These are phyloP conservation scores for Montipora cactus DNA, from an alignment of 64 coral and sea anemone genomes.

Conservation along the genomic window DNA sequence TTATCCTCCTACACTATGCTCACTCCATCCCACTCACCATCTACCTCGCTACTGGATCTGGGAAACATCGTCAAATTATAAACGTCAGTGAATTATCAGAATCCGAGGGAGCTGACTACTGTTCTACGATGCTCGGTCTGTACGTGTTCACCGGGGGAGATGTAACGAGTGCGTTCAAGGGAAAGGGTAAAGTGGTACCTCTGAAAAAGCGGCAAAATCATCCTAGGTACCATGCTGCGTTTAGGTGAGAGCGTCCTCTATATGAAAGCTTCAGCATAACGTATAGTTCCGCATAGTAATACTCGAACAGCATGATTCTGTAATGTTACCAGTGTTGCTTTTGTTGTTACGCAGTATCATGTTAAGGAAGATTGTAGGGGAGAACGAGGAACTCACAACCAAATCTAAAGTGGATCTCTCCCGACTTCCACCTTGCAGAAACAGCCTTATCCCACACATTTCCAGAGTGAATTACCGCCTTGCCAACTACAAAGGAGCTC, in stretches of 20 bases:
- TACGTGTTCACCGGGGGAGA: conserved; percentile 77
- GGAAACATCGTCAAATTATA: conserved; percentile 55
- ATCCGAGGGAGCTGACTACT: conserved; percentile 46
- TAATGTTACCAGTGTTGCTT: not conserved
- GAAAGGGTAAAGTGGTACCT: conserved; percentile 73
- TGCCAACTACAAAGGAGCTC: conserved; percentile 46
- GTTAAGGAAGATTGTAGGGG: conserved; percentile 62
- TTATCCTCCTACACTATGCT: conserved; percentile 71
- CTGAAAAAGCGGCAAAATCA: conserved; percentile 53
- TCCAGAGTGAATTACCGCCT: conserved; percentile 57
- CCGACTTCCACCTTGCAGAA: conserved; percentile 47
- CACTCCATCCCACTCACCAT: conserved; percentile 42
- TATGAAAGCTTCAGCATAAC: no score
- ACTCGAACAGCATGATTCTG: not conserved
- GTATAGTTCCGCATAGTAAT: no score
- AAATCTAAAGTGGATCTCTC: conserved; percentile 68
- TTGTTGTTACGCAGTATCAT: conserved; percentile 48
- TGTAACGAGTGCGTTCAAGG: conserved; percentile 76
- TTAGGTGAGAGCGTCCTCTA: not conserved
- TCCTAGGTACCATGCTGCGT: conserved; percentile 47
- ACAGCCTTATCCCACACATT: conserved; percentile 58
- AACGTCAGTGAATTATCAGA: conserved; percentile 60
- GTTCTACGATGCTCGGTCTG: conserved; percentile 52
- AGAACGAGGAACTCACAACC: conserved; percentile 31
- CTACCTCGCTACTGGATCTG: conserved; percentile 27